Evolutionary conservation across 1,140 invertebrate species (phyloP).

Genomic region (Pseudomyrmex concolor): DNA sequence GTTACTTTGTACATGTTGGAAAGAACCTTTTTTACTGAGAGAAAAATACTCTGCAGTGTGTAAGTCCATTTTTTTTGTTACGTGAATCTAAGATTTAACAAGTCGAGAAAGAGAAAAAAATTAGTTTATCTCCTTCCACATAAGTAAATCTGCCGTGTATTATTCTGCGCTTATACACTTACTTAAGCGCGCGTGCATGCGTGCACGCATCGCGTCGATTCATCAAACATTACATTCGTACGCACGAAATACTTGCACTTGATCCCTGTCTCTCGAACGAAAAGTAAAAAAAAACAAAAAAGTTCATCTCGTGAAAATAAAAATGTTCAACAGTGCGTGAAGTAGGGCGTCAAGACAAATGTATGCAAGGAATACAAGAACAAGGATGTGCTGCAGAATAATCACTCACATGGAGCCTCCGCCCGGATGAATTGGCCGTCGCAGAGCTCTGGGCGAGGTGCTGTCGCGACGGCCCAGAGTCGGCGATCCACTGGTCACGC

Average conservation of each 20-base stretch:
- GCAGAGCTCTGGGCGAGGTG: constrained; percentile 82
- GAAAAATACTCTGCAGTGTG: neutral
- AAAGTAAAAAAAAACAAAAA: constrained; percentile 25
- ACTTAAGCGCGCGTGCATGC: neutral
- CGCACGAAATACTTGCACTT: constrained; percentile 64
- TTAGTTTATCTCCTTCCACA: neutral
- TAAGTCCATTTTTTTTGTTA: neutral
- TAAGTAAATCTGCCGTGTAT: constrained; percentile 6
- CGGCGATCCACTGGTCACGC: constrained; percentile 79
- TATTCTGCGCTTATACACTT: neutral
- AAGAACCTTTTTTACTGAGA: neutral
- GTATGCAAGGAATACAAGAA: constrained; percentile 79
- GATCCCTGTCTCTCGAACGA: constrained; percentile 33
- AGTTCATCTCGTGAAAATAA: constrained; percentile 66
- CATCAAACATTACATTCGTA: constrained; percentile 50
- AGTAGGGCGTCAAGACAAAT: constrained; percentile 77
- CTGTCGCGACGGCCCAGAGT: constrained; percentile 82
- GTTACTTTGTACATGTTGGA: constrained; percentile 12
- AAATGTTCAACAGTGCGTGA: constrained; percentile 74
- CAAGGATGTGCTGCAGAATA: constrained; percentile 80
- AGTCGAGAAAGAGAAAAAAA: neutral
- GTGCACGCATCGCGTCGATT: neutral
- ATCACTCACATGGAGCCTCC: constrained; percentile 85
- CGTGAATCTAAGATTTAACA: no score
- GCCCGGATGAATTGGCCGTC: constrained; percentile 81